Evolutionary conservation across 2,797 vertebrate genomes (phyloP), one percentile per base, ranked within the genome.

Genomic region (Varecia variegata): DNA sequence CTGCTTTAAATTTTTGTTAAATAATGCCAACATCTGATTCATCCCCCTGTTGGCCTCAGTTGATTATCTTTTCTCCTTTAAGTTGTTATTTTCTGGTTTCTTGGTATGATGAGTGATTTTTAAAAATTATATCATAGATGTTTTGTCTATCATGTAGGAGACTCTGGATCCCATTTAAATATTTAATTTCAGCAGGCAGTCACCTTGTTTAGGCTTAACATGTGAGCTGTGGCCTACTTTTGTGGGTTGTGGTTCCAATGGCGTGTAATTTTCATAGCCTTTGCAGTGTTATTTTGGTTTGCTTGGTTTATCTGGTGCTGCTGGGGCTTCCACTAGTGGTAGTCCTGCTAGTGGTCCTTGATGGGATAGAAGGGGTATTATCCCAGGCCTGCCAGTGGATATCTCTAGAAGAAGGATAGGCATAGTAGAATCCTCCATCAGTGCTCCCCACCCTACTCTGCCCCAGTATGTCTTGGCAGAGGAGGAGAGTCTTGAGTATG

Each of bases 1-100:
- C 8, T 94, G 25, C 23, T 94, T 94, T 92, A 93, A 96, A 88
- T 40, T 90, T 27, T 96, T 90, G 43, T 82, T 30, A 88, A 77
- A 50, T 94, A 94, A 79, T 90, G 73, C 32, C 17, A 79, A 71
- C 35, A 56, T 80, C 47, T 62, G 67, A 67, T 88, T 86, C 23
- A 86, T 95, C 47, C 35, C 12, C 88, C 15, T 62, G 2, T 82
- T 89, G 38, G 25, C 40, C 30, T 81, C 40, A 38, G 3, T 67
- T 95, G 9, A 70, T 88, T 91, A 12, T 60, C 77, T 94, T 94
- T 96, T 91, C 38, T 88, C 52, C 10, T 95, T 80, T n/a, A 79
- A 58, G 47, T 73, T 88, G 38, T 85, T 90, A 40, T 92, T 94
- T 96, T 35, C 68, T 83, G 90, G 14, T 96, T 92, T 84, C 30